These are phyloP conservation scores for Lampropteryx suffumata DNA, from an alignment of 2,888 invertebrate species.

Conservation along the genomic window DNA sequence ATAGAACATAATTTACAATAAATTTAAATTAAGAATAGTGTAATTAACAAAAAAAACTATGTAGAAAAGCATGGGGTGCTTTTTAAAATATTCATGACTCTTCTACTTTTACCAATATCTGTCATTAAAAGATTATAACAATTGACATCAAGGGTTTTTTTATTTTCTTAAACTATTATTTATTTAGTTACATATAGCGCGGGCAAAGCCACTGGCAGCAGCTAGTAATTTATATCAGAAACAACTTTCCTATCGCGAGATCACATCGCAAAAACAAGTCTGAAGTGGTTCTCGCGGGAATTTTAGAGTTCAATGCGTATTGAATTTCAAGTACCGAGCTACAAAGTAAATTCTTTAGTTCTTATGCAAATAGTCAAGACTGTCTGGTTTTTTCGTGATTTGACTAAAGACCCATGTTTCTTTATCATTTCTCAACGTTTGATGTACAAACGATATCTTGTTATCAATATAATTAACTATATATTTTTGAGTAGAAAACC, in stretches of 20 bases:
- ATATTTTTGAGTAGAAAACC: too few species aligned
- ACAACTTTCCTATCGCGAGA: constrained; percentile 1
- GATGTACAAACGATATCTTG: not conserved
- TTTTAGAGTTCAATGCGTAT: constrained; percentile 11
- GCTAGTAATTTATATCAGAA: constrained; percentile 1
- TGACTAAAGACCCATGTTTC: not conserved
- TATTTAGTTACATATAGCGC: too few species aligned
- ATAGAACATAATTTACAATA: too few species aligned
- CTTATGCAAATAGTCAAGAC: constrained; percentile 6
- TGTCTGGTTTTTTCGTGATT: constrained; percentile 3
- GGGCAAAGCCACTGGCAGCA: too few species aligned
- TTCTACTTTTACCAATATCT: too few species aligned
- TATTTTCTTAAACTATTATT: too few species aligned
- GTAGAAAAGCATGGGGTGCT: too few species aligned
- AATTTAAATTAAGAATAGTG: too few species aligned
- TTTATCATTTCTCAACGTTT: not conserved
- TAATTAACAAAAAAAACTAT: too few species aligned
- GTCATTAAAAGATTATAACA: too few species aligned
- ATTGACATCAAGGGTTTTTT: too few species aligned
- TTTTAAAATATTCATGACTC: too few species aligned
- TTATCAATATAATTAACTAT: not conserved
- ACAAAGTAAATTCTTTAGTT: constrained; percentile 6
- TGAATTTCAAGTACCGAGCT: constrained; percentile 11
- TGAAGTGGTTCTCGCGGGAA: constrained; percentile 3
- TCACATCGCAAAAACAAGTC: constrained; percentile 8